These are phyloP conservation scores for Anas capensis DNA, from an alignment of 2,797 vertebrate genomes.

Conservation along the genomic window DNA sequence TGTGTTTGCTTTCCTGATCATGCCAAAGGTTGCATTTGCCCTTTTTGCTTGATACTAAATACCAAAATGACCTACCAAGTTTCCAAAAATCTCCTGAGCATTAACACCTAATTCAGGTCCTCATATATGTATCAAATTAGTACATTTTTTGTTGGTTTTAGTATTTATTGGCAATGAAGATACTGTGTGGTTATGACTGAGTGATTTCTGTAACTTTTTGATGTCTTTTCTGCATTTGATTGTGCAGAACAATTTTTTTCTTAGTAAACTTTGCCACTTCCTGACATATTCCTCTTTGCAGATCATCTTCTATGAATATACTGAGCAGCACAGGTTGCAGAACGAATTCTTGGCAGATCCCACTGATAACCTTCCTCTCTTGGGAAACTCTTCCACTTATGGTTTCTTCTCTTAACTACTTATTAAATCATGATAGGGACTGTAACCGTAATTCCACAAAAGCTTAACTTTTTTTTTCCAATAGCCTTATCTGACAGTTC, in stretches of 20 bases:
- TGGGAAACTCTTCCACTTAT: not conserved
- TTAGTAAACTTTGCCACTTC: not conserved
- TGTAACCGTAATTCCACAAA: not conserved
- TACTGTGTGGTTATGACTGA: not conserved
- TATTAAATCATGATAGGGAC: not conserved
- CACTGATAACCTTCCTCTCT: not conserved
- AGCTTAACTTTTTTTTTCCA: not conserved
- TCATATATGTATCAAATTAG: not conserved
- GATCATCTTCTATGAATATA: not conserved
- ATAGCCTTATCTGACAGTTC: not conserved
- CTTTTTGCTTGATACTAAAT: not conserved
- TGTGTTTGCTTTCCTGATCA: not conserved
- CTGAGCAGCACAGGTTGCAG: not conserved
- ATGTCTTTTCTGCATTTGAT: not conserved
- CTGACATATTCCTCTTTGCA: not conserved
- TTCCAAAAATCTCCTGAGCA: not conserved
- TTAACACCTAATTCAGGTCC: not conserved
- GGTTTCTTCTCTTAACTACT: not conserved
- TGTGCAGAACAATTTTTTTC: not conserved
- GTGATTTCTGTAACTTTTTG: not conserved
- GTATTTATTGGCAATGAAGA: not conserved
- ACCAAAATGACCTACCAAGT: not conserved
- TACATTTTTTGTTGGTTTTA: not conserved
- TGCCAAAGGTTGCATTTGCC: not conserved
- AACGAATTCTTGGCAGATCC: not conserved